Conservation (phyloP, 1,140 invertebrate genomes). For the Drosophila arawakana region DNA sequence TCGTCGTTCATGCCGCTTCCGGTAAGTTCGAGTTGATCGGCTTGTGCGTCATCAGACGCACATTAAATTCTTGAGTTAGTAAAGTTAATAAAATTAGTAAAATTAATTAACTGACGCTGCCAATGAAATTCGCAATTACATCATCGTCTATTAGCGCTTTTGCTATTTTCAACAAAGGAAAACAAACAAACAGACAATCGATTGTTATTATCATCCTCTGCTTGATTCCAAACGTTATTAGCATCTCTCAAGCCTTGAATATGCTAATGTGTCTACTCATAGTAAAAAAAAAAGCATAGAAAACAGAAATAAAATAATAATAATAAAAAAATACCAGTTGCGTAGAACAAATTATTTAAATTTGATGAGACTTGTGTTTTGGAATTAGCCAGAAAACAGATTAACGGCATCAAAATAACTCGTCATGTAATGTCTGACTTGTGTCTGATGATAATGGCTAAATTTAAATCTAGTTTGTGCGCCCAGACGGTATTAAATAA, state of each 20-base stretch:
- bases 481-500: too few relatives aligned
- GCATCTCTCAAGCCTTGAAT: constrained; percentile 32
- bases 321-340: constrained; percentile 9
- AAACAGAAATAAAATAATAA: constrained; percentile 9
- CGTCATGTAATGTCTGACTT: not conserved
- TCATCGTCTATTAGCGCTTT: constrained; percentile 41
- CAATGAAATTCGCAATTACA: constrained; percentile 32
- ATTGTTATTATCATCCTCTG: constrained; percentile 37
- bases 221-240: constrained; percentile 22
- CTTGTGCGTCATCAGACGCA: constrained; percentile 35
- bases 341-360: constrained; percentile 7
- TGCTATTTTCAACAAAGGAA: constrained; percentile 17
- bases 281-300: not conserved
- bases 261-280: constrained; percentile 24
- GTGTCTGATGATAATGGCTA: not conserved
- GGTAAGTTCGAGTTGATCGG: constrained; percentile 54
- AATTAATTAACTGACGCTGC: constrained; percentile 11
- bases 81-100: constrained; percentile 14
- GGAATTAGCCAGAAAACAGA: not conserved
- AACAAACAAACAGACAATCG: constrained; percentile 41
- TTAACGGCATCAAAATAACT: not conserved
- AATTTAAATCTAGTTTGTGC: too few relatives aligned
- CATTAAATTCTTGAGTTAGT: constrained; percentile 5
- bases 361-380: not conserved
- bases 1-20: constrained; percentile 51